Base-by-base conservation (phyloP, 2,113 vertebrate species). In the Peromyscus leucopus region DNA sequence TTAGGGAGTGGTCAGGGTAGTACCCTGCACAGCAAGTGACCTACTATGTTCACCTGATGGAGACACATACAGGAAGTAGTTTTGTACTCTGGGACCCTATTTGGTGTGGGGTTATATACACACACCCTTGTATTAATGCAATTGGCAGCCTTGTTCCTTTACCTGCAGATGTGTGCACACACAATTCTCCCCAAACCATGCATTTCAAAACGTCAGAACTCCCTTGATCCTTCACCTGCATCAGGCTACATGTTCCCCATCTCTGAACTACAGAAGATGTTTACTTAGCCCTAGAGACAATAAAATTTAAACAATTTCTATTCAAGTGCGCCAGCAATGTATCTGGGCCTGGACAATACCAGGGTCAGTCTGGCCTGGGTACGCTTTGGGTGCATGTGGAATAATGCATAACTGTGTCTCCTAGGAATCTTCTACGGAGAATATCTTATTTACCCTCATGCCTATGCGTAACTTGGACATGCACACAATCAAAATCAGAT, bases 1-100 rank as follows among this genome's bases (percentile, higher is more conserved):
- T 46, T 76, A 4, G 11, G 21, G 10, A 31, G 33, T 0, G 55
- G 24, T 39, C 0, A 19, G 3, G 22, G 72, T 28, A 19, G 7
- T 16, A 9, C 8, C 0, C 33, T 6, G 24, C 0, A 3, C 19
- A 55, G 28, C 0, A 26, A 61, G 48, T 24, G 1, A 10, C 5
- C 11, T 26, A 15, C 17, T 31, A 59, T 26, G 33, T 2, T 7
- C 1, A 51, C 46, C 33, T 88, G 19, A 67, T 2, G 5, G 6
- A 67, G 17, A 42, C 10, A 67, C 39, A 42, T 28, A 33, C 1
- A 12, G 7, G 9, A 33, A 46, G 39, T 48, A 63, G 39, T 86
- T 86, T 21, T 21, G 61, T 65, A 48, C 28, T 28, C 5, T 48
- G 9, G 28, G 17, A 33, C 9, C 24, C 6, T 22, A 86, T 86